phyloP scores from a whole-genome alignment of 1,140 invertebrate species.

The Hycleus cichorii region DNA sequence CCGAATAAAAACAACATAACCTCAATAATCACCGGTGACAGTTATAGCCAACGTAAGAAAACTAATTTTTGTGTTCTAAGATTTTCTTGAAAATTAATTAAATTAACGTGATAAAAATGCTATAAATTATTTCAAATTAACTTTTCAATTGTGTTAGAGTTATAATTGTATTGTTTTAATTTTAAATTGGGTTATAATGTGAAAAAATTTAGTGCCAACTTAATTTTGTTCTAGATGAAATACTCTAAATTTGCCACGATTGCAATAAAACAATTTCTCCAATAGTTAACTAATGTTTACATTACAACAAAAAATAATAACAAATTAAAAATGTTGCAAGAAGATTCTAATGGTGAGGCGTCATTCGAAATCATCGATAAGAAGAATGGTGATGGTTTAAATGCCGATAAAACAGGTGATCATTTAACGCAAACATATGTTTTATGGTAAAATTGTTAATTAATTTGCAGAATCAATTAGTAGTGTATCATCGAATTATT shows the following conservation, averaged over 20 bases:
- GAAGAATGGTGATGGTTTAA: slow-evolving; percentile 27
- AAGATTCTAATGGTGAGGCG: slow-evolving; percentile 43
- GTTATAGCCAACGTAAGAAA: no score
- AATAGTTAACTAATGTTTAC: slow-evolving; percentile 2
- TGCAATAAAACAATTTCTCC: slow-evolving; percentile 4
- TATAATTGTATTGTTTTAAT: no score
- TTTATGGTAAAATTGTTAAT: background rate
- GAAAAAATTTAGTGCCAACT: no score
- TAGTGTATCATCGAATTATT: slow-evolving; percentile 33
- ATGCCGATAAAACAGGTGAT: slow-evolving; percentile 26
- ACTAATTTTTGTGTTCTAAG: no score
- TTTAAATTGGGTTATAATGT: no score
- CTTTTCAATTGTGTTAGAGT: no score
- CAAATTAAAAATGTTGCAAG: slow-evolving; percentile 32
- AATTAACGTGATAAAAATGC: no score
- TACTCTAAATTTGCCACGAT: slow-evolving; percentile 9
- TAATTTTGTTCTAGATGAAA: no score
- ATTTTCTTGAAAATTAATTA: no score
- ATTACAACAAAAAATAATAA: slow-evolving; percentile 1
- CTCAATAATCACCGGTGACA: no score
- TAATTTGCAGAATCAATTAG: slow-evolving; percentile 27
- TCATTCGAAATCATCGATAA: slow-evolving; percentile 46
- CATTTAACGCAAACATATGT: background rate
- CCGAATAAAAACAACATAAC: no score
- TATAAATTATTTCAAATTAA: no score